Conservation (phyloP, 2,888 invertebrate genomes). For the Acleris cristana region DNA sequence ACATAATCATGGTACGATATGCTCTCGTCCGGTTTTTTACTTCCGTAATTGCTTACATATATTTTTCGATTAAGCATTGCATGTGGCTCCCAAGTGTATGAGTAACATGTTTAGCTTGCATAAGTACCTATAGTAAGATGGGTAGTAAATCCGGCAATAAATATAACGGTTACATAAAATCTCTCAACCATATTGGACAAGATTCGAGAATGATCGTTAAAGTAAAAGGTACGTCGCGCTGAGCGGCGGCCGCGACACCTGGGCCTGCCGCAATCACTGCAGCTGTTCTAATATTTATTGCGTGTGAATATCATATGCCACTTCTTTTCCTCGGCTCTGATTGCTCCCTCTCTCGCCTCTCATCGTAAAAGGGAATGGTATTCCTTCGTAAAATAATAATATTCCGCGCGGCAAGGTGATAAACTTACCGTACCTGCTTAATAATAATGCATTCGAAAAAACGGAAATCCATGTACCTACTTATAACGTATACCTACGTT, state of each 20-base stretch:
- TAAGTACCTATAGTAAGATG: too few species aligned
- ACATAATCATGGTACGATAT: too few species aligned
- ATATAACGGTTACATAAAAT: constrained; percentile 6
- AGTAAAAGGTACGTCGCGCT: constrained; percentile 54
- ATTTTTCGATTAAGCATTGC: too few species aligned
- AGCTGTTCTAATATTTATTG: constrained; percentile 82
- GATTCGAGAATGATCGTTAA: constrained; percentile 53
- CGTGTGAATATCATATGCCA: constrained; percentile 77
- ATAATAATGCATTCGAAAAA: constrained; percentile 28
- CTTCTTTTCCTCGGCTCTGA: constrained; percentile 64
- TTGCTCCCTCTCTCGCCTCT: constrained; percentile 58
- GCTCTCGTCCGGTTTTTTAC: too few species aligned
- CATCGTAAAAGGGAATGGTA: constrained; percentile 43
- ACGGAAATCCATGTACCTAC: neutral
- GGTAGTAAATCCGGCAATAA: neutral
- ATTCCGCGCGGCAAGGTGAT: constrained; percentile 23
- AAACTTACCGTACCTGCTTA: constrained; percentile 30
- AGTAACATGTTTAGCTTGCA: too few species aligned
- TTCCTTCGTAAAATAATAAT: constrained; percentile 37
- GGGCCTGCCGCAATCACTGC: constrained; percentile 74
- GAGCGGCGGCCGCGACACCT: constrained; percentile 62
- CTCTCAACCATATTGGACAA: constrained; percentile 29
- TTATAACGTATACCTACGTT: too few species aligned
- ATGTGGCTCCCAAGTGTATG: too few species aligned
- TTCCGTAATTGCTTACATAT: too few species aligned